These are phyloP conservation scores for Pachyuromys duprasi DNA, from an alignment of 2,797 vertebrate genomes.

Conservation along the genomic window DNA sequence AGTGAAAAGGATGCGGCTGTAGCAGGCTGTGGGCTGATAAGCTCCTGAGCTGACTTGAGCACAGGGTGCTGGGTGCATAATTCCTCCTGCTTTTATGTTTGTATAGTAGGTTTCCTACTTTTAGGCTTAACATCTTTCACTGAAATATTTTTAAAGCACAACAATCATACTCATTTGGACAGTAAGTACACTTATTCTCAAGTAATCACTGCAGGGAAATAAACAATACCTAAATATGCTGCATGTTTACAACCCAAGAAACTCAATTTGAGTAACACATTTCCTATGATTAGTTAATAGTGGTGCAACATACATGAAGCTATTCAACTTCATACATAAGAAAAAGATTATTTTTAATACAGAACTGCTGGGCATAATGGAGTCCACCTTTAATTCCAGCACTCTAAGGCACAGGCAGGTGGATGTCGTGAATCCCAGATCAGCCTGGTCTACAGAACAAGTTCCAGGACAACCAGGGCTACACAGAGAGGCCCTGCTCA, in stretches of 20 bases:
- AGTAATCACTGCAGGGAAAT: background rate
- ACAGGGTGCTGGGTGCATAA: background rate
- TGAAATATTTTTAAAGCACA: background rate
- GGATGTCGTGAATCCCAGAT: background rate
- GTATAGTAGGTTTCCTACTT: background rate
- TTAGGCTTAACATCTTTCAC: conserved; percentile 2
- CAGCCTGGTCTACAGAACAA: background rate
- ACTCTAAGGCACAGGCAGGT: background rate
- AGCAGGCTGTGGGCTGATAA: background rate
- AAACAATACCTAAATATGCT: background rate
- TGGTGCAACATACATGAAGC: background rate
- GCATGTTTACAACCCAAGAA: background rate
- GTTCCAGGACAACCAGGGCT: background rate
- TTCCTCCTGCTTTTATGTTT: background rate
- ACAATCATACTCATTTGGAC: background rate
- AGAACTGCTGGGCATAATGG: background rate
- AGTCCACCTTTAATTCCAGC: background rate
- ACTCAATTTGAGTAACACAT: background rate
- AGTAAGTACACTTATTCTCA: background rate
- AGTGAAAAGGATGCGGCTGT: background rate
- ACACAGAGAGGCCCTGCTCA: background rate
- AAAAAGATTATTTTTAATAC: conserved; percentile 1
- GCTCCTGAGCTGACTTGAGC: background rate
- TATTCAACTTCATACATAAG: conserved; percentile 1
- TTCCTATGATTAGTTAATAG: background rate